Percentiles rank a stretch among this genome's conserved stretches.
phyloP scores from a whole-genome alignment of 2,888 invertebrate genomes.

The Kuschelorhynchus macadamiae region DNA sequence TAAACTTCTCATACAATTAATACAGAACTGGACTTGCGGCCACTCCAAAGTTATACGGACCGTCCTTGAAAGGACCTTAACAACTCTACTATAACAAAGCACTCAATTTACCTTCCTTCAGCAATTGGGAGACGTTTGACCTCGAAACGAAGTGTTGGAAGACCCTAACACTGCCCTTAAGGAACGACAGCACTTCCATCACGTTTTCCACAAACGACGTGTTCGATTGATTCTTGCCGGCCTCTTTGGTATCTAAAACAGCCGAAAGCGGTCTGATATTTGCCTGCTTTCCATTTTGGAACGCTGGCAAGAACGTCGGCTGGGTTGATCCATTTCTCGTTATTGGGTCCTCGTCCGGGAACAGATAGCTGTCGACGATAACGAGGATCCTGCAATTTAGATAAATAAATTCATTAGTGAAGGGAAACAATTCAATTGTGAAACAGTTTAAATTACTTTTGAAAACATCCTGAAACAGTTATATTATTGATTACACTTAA shows the following conservation, averaged over 20 bases:
- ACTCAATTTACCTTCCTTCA: slow-evolving; percentile 70
- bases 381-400: slow-evolving; percentile 62
- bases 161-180: slow-evolving; percentile 76
- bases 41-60: no score
- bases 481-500: no score
- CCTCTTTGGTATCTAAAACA: slow-evolving; percentile 59
- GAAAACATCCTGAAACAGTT: no score
- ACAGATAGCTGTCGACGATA: slow-evolving; percentile 69
- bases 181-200: slow-evolving; percentile 72
- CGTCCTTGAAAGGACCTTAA: no score
- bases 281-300: slow-evolving; percentile 35
- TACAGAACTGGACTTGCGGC: no score
- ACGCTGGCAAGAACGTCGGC: slow-evolving; percentile 32
- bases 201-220: slow-evolving; percentile 69
- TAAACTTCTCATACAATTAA: no score
- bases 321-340: slow-evolving; percentile 51
- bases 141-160: slow-evolving; percentile 76
- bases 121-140: slow-evolving; percentile 73
- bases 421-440: slow-evolving; percentile 3
- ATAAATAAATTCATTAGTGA: slow-evolving; percentile 40
- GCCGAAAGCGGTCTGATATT: slow-evolving; percentile 42
- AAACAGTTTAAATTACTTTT: no score
- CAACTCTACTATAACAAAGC: no score
- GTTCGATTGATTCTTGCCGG: slow-evolving; percentile 60
- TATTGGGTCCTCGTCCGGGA: slow-evolving; percentile 58